Percentiles rank a stretch among this genome's conserved stretches.
These are phyloP conservation scores for Raja brachyura DNA, from an alignment of 2,113 vertebrate genomes.

Conservation along the genomic window DNA sequence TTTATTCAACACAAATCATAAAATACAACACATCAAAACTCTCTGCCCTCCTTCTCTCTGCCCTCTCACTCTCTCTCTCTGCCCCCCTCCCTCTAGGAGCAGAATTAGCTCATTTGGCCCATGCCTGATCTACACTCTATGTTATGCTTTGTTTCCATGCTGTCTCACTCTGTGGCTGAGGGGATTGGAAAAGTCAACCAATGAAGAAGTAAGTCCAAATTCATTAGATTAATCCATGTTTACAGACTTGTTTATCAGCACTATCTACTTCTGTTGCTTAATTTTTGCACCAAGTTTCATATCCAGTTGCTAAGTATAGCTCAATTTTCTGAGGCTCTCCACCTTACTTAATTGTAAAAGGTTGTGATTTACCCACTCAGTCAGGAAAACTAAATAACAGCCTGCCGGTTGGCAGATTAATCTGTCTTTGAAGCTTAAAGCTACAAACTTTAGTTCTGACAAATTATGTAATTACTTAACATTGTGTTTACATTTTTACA, in stretches of 20 bases:
- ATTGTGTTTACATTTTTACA: neutral
- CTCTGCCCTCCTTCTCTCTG: too few species aligned
- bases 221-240: neutral
- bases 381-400: neutral
- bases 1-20: too few species aligned
- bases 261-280: neutral
- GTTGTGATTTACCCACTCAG: neutral
- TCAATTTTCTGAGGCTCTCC: neutral
- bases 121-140: too few species aligned
- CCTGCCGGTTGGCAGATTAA: neutral
- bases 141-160: too few species aligned
- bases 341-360: neutral
- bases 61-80: too few species aligned
- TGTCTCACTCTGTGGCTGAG: too few species aligned
- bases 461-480: neutral
- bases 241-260: neutral
- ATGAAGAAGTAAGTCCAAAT: too few species aligned
- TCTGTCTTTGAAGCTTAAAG: neutral
- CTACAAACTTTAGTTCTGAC: neutral
- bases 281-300: neutral
- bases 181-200: too few species aligned
- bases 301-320: neutral
- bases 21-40: too few species aligned
- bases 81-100: too few species aligned
- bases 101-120: too few species aligned